Conservation (phyloP, 2,113 vertebrate species). For the Prionailurus viverrinus region DNA sequence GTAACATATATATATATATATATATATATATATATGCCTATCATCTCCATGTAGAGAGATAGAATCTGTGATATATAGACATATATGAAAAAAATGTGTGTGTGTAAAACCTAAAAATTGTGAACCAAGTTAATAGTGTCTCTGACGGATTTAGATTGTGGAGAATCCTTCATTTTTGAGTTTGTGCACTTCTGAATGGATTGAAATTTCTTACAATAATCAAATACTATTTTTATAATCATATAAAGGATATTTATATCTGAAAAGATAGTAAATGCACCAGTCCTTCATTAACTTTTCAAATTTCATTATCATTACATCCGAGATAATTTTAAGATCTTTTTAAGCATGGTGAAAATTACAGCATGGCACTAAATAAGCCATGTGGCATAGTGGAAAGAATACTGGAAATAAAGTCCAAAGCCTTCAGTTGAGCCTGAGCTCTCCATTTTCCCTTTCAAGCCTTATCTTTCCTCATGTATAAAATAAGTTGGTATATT, state of each 20-base stretch:
- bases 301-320: background rate
- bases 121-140: background rate
- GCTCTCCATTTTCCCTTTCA: background rate
- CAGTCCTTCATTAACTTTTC: background rate
- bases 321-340: background rate
- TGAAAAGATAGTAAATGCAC: background rate
- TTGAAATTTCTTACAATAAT: background rate
- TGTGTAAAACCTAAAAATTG: background rate
- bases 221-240: background rate
- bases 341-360: background rate
- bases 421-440: background rate
- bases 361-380: background rate
- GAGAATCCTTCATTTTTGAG: background rate
- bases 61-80: background rate
- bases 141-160: background rate
- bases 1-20: background rate
- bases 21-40: no score
- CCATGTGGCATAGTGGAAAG: background rate
- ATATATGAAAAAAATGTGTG: background rate
- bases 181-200: background rate
- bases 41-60: background rate
- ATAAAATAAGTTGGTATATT: constrained; percentile 30
- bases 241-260: constrained; percentile 32
- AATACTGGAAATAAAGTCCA: background rate
- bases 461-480: background rate